Evolutionary conservation across 2,888 invertebrate genomes (phyloP).

Genomic region (Lithophane semibrunnea): DNA sequence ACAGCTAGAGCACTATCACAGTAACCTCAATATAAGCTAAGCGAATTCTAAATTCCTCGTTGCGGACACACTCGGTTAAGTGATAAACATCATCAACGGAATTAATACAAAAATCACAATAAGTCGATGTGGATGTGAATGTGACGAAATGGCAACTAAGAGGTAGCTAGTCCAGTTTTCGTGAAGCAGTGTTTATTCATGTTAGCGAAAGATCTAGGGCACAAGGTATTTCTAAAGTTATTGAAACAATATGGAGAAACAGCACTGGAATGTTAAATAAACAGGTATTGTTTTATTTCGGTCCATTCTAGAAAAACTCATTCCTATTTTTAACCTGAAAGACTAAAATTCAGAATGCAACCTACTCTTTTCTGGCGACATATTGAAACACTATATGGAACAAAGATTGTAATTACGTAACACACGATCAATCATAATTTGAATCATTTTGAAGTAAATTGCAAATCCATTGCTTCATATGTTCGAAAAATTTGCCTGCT

Average conservation of each 20-base stretch:
- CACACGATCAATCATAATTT: too few species aligned
- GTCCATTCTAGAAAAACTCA: slow-evolving; percentile 15
- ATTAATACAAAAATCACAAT: too few species aligned
- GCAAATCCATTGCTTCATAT: too few species aligned
- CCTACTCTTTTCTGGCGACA: background rate
- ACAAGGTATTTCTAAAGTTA: slow-evolving; percentile 42
- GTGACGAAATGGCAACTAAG: background rate
- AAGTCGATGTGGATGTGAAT: too few species aligned
- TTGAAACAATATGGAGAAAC: slow-evolving; percentile 32
- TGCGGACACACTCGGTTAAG: too few species aligned
- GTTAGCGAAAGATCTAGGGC: slow-evolving; percentile 24
- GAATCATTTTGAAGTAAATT: too few species aligned
- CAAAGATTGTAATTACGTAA: background rate
- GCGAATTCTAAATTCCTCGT: too few species aligned
- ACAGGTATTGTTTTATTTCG: slow-evolving; percentile 23
- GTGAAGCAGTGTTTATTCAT: slow-evolving; percentile 13
- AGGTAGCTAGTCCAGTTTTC: background rate
- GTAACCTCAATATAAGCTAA: too few species aligned
- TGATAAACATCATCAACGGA: too few species aligned
- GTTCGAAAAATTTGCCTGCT: too few species aligned
- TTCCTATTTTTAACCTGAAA: slow-evolving; percentile 36
- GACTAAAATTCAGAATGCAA: background rate
- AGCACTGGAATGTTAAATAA: slow-evolving; percentile 33
- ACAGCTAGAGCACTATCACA: too few species aligned
- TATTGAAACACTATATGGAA: too few species aligned